Evolutionary conservation across 2,113 vertebrate genomes (phyloP).

Genomic region (Beaufortia kweichowensis): DNA sequence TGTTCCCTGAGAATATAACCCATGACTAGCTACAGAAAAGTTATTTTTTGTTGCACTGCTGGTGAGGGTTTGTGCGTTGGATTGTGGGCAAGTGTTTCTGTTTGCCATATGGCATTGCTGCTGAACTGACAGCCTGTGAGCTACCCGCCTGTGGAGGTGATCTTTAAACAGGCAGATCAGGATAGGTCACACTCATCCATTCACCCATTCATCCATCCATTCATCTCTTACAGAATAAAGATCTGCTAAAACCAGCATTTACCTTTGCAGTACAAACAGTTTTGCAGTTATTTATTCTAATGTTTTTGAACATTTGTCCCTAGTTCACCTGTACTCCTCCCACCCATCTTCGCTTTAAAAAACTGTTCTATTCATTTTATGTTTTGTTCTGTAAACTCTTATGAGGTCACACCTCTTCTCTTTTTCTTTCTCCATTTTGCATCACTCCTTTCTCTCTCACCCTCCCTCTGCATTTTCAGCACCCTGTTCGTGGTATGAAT

Average conservation of each 20-base stretch:
- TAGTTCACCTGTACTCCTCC: background rate
- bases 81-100: background rate
- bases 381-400: background rate
- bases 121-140: background rate
- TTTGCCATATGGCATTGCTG: constrained; percentile 30
- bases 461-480: constrained; percentile 37
- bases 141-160: constrained; percentile 33
- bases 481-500: constrained; percentile 65
- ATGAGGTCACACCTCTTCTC: constrained; percentile 18
- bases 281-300: constrained; percentile 18
- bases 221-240: background rate
- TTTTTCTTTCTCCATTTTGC: constrained; percentile 40
- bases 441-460: constrained; percentile 32
- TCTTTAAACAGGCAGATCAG: constrained; percentile 35
- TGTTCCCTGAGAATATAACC: background rate
- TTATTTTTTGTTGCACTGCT: background rate
- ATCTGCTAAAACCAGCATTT: no score
- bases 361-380: background rate
- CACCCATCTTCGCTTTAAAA: background rate
- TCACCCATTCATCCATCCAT: background rate
- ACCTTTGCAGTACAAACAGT: constrained; percentile 27
- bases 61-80: background rate
- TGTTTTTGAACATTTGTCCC: background rate
- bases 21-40: background rate
- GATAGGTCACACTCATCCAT: constrained; percentile 27